Evolutionary conservation across 2,797 vertebrate genomes (phyloP).

Genomic region (Prunella strophiata): DNA sequence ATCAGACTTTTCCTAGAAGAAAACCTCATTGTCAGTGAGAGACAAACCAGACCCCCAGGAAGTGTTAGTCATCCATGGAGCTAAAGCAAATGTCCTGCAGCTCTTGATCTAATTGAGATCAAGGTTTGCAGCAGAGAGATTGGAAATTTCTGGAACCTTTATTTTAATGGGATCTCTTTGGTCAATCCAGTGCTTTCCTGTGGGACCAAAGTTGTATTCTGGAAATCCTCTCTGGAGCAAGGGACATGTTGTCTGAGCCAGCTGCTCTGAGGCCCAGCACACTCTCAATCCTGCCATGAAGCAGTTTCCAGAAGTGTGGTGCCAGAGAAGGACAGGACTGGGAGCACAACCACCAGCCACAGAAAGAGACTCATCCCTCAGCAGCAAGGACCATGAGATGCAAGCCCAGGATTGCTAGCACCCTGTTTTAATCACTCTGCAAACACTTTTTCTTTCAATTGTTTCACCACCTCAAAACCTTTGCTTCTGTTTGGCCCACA

Average conservation of each 20-base stretch:
- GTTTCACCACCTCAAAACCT: neutral
- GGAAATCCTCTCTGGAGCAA: neutral
- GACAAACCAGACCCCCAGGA: neutral
- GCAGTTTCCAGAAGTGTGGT: neutral
- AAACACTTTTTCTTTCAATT: neutral
- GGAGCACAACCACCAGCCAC: neutral
- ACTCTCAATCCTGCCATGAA: neutral
- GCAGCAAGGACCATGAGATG: neutral
- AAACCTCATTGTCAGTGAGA: neutral
- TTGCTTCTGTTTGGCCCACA: neutral
- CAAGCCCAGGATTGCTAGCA: neutral
- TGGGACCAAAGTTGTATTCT: neutral
- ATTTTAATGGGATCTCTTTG: neutral
- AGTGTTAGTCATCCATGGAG: neutral
- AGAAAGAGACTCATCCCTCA: neutral
- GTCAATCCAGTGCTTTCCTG: neutral
- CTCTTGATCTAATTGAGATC: neutral
- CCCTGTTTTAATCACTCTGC: neutral
- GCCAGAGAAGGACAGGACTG: neutral
- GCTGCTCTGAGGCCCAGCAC: neutral
- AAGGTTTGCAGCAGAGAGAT: neutral
- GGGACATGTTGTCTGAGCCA: neutral
- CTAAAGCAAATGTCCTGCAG: neutral
- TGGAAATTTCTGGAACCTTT: neutral
- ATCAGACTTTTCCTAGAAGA: neutral